Conservation (phyloP, 2,113 vertebrate genomes). For the Haemorhous mexicanus region DNA sequence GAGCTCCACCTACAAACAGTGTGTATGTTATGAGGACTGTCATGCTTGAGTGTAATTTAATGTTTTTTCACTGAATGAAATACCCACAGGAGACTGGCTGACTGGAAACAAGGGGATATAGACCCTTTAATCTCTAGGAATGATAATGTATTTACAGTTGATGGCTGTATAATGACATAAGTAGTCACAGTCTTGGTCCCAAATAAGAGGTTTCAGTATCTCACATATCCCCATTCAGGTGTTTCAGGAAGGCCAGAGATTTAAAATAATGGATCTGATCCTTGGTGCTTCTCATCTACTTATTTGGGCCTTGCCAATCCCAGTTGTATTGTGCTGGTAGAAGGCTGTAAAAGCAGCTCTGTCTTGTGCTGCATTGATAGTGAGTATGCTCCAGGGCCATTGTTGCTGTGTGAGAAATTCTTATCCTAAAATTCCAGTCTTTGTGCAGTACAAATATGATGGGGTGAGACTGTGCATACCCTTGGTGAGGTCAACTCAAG, state of each 20-base stretch:
- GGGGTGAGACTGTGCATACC: accelerated
- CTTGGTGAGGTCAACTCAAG: neutral
- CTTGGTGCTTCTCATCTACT: neutral
- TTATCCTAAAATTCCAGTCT: neutral
- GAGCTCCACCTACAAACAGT: neutral
- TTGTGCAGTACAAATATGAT: neutral
- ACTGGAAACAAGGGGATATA: neutral
- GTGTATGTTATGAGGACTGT: neutral
- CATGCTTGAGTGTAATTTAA: neutral
- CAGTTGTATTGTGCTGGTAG: neutral
- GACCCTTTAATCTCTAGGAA: conserved; percentile 1
- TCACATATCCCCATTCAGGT: neutral
- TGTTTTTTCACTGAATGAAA: conserved; percentile 18
- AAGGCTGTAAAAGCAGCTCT: neutral
- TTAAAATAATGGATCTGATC: neutral
- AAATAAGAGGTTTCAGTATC: neutral
- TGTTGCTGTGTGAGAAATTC: neutral
- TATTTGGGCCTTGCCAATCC: neutral
- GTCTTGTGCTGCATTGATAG: neutral
- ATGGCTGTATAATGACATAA: neutral
- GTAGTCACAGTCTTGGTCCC: neutral
- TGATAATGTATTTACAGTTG: neutral
- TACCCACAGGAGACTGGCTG: neutral
- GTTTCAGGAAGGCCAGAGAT: neutral
- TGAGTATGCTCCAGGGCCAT: neutral